Conservation (phyloP, 2,113 vertebrate genomes). For the Entomyzon cyanotis region DNA sequence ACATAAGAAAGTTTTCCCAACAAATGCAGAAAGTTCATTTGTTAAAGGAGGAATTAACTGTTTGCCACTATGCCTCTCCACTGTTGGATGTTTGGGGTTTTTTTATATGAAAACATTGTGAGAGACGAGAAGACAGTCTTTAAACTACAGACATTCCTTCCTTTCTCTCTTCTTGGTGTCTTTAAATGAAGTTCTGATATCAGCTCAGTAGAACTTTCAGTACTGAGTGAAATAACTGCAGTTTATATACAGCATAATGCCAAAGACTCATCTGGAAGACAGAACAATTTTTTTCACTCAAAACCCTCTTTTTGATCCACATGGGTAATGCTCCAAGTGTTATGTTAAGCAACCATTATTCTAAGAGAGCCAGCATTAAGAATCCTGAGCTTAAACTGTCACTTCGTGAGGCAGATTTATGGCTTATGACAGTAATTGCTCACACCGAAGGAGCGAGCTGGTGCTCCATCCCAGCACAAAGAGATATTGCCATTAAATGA, state of each 20-base stretch:
- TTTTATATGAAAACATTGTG: neutral
- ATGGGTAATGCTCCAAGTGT: constrained; percentile 31
- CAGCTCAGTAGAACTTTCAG: neutral
- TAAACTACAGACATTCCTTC: neutral
- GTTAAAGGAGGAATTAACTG: neutral
- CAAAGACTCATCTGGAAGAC: neutral
- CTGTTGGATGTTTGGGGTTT: neutral
- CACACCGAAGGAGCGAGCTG: neutral
- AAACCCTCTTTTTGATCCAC: constrained; percentile 17
- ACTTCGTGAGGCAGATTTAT: constrained; percentile 34
- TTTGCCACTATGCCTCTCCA: neutral
- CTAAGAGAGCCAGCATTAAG: constrained; percentile 6
- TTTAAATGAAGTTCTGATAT: neutral
- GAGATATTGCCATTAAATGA: neutral
- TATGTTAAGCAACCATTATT: constrained; percentile 48
- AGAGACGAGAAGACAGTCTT: neutral
- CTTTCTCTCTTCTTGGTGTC: neutral
- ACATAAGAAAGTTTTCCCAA: neutral
- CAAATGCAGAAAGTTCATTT: neutral
- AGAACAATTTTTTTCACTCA: neutral
- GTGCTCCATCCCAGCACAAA: neutral
- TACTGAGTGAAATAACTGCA: neutral
- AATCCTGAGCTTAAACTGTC: neutral
- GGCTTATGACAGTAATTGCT: constrained; percentile 28
- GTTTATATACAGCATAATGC: neutral